A percentile compares a stretch with the other conserved stretches of the same genome.
phyloP scores from a whole-genome alignment of 2,888 invertebrate genomes.

The Lepetodrilus schrolli region DNA sequence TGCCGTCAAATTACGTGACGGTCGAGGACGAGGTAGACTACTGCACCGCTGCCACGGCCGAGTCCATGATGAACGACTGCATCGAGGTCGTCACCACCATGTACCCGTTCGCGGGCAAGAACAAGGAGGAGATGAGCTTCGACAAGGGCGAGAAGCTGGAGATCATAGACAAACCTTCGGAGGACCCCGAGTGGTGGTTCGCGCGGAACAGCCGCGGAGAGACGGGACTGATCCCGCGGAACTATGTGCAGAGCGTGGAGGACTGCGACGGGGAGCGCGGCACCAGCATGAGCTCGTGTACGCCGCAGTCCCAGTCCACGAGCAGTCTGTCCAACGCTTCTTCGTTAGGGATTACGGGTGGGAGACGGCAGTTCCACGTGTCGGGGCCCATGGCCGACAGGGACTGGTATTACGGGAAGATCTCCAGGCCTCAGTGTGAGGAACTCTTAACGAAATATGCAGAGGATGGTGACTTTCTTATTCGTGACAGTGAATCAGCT shows the following conservation, averaged over 20 bases:
- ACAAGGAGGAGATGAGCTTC: slow-evolving; percentile 92
- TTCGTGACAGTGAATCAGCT: slow-evolving; percentile 98
- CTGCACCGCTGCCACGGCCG: slow-evolving; percentile 62
- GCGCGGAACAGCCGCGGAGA: slow-evolving; percentile 94
- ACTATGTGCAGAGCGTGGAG: slow-evolving; percentile 76
- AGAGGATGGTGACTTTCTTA: slow-evolving; percentile 98
- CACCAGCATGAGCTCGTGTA: slow-evolving; percentile 61
- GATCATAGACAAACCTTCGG: slow-evolving; percentile 94
- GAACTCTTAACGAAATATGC: slow-evolving; percentile 94
- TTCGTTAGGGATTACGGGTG: slow-evolving; percentile 54
- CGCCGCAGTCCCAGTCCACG: slow-evolving; percentile 73
- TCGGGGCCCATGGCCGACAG: slow-evolving; percentile 71
- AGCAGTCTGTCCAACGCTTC: slow-evolving; percentile 70
- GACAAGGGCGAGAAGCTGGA: slow-evolving; percentile 96
- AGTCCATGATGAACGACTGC: slow-evolving; percentile 40
- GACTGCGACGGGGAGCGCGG: slow-evolving; percentile 60
- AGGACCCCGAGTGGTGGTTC: slow-evolving; percentile 99
- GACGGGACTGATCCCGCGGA: slow-evolving; percentile 91
- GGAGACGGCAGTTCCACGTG: slow-evolving; percentile 66
- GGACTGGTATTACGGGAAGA: slow-evolving; percentile 98
- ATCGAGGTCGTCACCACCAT: slow-evolving; percentile 95
- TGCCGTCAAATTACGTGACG: slow-evolving; percentile 96
- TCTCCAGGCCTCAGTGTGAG: slow-evolving; percentile 97
- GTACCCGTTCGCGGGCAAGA: slow-evolving; percentile 85
- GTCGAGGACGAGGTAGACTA: slow-evolving; percentile 58